phyloP scores from a whole-genome alignment of 2,113 vertebrate genomes.

The Talpa occidentalis region DNA sequence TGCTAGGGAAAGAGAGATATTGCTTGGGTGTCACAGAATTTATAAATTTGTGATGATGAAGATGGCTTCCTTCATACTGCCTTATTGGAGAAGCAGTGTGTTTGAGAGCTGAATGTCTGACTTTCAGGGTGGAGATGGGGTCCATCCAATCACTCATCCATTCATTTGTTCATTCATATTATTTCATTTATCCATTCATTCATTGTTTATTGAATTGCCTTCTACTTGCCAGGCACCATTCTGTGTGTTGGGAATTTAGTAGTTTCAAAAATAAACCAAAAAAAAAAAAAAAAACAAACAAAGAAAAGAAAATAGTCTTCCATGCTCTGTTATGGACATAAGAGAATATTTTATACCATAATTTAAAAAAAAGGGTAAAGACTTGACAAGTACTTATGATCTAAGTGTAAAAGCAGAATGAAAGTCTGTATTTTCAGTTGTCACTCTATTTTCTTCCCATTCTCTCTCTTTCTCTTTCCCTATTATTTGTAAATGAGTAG shows the following conservation, averaged over 20 bases:
- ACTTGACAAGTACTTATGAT: not conserved
- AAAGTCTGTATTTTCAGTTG: not conserved
- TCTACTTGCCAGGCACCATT: not conserved
- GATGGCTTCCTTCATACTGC: not conserved
- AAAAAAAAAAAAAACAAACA: no score
- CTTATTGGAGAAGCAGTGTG: not conserved
- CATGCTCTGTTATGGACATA: not conserved
- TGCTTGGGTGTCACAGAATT: not conserved
- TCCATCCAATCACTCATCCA: not conserved
- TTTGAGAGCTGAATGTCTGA: not conserved
- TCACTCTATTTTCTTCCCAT: not conserved
- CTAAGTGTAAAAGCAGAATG: not conserved
- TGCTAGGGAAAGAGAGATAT: not conserved
- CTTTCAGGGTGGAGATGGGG: not conserved
- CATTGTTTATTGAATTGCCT: not conserved
- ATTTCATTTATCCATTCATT: not conserved
- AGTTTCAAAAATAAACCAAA: not conserved
- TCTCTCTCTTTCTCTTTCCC: not conserved
- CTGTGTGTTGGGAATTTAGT: not conserved
- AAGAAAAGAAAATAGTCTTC: not conserved
- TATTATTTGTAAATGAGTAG: not conserved
- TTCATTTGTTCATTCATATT: not conserved
- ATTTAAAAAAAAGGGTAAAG: not conserved
- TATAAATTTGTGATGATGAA: not conserved
- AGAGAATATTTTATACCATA: not conserved